Percentiles rank a stretch among this genome's conserved stretches.
phyloP scores from a whole-genome alignment of 92 coral and sea anemone genomes.

The Palythoa heliodiscus region DNA sequence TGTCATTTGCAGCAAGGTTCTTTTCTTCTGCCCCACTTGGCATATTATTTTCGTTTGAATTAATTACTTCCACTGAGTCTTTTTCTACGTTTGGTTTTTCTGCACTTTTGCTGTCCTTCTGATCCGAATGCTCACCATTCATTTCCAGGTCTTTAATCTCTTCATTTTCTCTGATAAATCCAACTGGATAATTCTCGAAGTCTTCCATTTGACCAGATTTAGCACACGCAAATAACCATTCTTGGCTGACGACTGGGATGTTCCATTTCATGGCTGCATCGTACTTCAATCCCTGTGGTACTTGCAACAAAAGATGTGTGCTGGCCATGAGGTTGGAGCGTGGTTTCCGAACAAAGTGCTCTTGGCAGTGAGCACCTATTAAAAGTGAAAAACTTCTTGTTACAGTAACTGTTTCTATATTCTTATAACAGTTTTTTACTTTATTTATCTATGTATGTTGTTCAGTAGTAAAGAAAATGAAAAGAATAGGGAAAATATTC shows the following conservation, averaged over 20 bases:
- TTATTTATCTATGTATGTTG: background rate
- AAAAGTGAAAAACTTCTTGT: slow-evolving; percentile 7
- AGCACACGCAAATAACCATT: slow-evolving; percentile 95
- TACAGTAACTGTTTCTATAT: background rate
- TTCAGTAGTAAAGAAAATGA: too few relatives aligned
- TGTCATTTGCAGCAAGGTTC: background rate
- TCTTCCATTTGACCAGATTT: slow-evolving; percentile 56
- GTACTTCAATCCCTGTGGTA: slow-evolving; percentile 86
- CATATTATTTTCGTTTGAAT: background rate
- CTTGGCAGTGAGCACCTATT: slow-evolving; percentile 89
- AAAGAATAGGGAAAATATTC: too few relatives aligned
- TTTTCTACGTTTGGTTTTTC: background rate
- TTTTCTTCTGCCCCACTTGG: too few relatives aligned
- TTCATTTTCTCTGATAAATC: background rate
- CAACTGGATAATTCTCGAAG: slow-evolving; percentile 51
- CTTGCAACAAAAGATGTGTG: slow-evolving; percentile 87
- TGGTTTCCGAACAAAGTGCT: slow-evolving; percentile 81
- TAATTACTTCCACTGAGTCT: background rate
- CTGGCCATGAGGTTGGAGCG: slow-evolving; percentile 68
- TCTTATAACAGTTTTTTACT: background rate
- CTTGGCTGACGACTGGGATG: slow-evolving; percentile 70
- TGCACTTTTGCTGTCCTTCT: background rate
- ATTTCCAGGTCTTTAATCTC: background rate
- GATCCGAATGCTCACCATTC: background rate
- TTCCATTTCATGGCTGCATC: slow-evolving; percentile 88